These are phyloP conservation scores for Andrena flavipes DNA, from an alignment of 2,888 invertebrate genomes.

Conservation along the genomic window DNA sequence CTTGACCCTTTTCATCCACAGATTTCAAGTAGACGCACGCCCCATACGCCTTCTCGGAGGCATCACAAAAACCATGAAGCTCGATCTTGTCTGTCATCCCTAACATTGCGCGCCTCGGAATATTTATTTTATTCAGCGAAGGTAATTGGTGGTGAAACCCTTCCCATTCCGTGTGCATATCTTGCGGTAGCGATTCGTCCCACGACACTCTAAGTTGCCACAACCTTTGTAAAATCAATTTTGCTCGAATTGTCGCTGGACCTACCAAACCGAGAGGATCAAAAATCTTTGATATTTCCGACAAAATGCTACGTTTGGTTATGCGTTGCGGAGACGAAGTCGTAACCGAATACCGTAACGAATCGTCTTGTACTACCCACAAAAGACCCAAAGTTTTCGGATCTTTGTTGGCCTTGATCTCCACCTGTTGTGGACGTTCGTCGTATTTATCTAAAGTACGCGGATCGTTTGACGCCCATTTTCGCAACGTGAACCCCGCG, in stretches of 20 bases:
- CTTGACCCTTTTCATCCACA: not conserved
- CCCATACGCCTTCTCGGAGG: not conserved
- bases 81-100: not conserved
- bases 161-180: not conserved
- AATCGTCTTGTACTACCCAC: not conserved
- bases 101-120: not conserved
- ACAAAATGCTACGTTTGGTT: constrained; percentile 4
- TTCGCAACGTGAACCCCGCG: not conserved
- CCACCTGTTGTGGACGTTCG: not conserved
- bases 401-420: not conserved
- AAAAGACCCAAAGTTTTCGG: constrained; percentile 24
- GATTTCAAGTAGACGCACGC: not conserved
- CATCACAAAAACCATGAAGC: not conserved
- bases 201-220: not conserved
- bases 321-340: not conserved
- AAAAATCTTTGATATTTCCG: not conserved
- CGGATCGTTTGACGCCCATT: not conserved
- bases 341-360: not conserved
- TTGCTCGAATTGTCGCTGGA: constrained; percentile 1
- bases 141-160: not conserved
- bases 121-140: too few relatives aligned
- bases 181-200: constrained; percentile 8
- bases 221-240: not conserved
- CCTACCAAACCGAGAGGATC: constrained; percentile 19
- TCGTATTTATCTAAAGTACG: not conserved